Evolutionary conservation across 2,888 invertebrate genomes (phyloP).

Genomic region (Argynnis bischoffii): DNA sequence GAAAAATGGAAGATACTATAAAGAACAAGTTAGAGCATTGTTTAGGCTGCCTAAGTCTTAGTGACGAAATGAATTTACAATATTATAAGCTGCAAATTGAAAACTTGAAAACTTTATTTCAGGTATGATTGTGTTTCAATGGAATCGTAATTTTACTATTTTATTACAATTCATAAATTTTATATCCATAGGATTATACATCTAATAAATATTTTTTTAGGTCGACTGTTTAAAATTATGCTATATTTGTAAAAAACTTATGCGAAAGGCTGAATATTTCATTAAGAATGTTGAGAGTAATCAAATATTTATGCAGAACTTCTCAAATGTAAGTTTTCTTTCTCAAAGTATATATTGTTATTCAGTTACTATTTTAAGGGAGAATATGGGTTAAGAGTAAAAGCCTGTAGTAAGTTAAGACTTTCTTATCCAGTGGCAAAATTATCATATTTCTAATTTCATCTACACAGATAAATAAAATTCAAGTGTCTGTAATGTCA

Average conservation of each 20-base stretch:
- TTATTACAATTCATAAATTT: neutral
- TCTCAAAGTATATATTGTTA: neutral
- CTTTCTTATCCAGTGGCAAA: too few relatives aligned
- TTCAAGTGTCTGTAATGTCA: too few relatives aligned
- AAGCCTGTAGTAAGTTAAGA: too few relatives aligned
- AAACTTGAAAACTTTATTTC: slow-evolving; percentile 55
- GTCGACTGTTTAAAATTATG: slow-evolving; percentile 55
- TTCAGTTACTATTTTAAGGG: neutral
- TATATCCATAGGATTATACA: too few relatives aligned
- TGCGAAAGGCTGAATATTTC: slow-evolving; percentile 57
- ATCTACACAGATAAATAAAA: too few relatives aligned
- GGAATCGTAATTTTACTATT: neutral
- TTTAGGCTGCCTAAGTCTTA: slow-evolving; percentile 54
- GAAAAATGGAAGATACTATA: slow-evolving; percentile 2
- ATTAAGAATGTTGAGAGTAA: slow-evolving; percentile 64
- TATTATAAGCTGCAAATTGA: slow-evolving; percentile 50
- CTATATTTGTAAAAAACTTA: slow-evolving; percentile 57
- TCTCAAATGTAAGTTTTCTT: slow-evolving; percentile 54
- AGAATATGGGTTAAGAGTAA: neutral
- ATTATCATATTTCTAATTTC: too few relatives aligned
- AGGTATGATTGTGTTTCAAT: slow-evolving; percentile 48
- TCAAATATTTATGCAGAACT: slow-evolving; percentile 58
- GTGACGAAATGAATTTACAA: slow-evolving; percentile 47
- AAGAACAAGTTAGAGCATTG: slow-evolving; percentile 43
- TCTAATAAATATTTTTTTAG: slow-evolving; percentile 45